Conservation (phyloP, 2,113 vertebrate genomes). For the Polypterus senegalus region DNA sequence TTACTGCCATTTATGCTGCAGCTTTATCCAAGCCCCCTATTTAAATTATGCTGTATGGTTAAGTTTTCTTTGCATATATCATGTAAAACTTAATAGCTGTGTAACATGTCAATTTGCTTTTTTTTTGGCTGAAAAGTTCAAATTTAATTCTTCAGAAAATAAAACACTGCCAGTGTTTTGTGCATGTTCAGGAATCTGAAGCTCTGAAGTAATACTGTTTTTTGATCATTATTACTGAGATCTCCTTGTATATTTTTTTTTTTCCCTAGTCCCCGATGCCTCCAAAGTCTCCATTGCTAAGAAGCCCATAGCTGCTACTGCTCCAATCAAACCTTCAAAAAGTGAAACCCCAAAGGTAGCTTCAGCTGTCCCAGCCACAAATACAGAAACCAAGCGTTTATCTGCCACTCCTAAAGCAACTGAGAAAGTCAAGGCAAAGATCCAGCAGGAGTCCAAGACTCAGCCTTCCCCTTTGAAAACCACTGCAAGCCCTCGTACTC, state of each 20-base stretch:
- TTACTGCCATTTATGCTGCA: no score
- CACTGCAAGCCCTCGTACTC: conserved; percentile 9
- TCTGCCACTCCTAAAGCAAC: conserved; percentile 14
- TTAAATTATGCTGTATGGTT: no score
- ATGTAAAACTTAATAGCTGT: no score
- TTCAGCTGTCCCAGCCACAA: conserved; percentile 20
- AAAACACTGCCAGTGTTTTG: no score
- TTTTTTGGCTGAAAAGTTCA: no score
- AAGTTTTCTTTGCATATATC: no score
- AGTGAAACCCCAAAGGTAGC: conserved; percentile 20
- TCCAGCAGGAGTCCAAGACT: conserved; percentile 23
- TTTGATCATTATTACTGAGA: background rate
- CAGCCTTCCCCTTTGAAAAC: conserved; percentile 27
- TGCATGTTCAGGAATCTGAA: no score
- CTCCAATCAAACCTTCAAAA: conserved; percentile 39
- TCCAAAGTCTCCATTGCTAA: conserved; percentile 23
- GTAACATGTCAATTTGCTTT: no score
- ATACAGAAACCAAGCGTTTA: conserved; percentile 22
- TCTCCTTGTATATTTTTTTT: background rate
- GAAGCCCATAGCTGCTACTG: conserved; percentile 29
- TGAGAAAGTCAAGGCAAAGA: conserved; percentile 24
- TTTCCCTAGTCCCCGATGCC: conserved; percentile 36
- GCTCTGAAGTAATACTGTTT: no score
- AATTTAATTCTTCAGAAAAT: no score
- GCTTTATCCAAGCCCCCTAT: no score